Evolutionary conservation across 2,113 vertebrate genomes (phyloP).

Genomic region (Psilopogon haemacephalus): DNA sequence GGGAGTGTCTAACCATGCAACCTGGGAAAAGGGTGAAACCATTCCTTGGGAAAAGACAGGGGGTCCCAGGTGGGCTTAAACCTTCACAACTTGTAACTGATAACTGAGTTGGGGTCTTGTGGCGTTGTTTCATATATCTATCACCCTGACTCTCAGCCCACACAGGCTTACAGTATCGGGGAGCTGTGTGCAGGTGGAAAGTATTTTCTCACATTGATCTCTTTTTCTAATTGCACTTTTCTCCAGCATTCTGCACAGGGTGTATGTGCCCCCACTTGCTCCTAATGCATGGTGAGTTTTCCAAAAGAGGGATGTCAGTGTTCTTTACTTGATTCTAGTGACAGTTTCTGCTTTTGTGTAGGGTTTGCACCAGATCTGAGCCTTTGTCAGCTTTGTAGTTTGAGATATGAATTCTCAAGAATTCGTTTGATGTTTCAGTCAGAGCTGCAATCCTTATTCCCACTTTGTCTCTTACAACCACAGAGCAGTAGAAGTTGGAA

Average conservation of each 20-base stretch:
- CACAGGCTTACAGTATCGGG: neutral
- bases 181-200: neutral
- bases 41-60: too few relatives aligned
- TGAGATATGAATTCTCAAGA: neutral
- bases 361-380: neutral
- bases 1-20: too few relatives aligned
- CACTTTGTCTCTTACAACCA: neutral
- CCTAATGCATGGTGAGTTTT: neutral
- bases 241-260: neutral
- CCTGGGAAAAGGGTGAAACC: too few relatives aligned
- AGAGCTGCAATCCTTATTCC: neutral
- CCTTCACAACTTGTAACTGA: too few relatives aligned
- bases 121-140: neutral
- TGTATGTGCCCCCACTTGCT: neutral
- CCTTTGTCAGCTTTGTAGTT: neutral
- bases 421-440: neutral
- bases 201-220: neutral
- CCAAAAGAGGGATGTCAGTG: neutral
- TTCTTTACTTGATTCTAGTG: neutral
- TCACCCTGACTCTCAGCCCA: neutral
- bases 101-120: slow-evolving; percentile 18
- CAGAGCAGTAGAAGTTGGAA: too few relatives aligned
- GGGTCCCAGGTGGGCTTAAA: too few relatives aligned
- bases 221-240: neutral
- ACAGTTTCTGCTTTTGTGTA: neutral